Conservation (phyloP, 2,888 invertebrate species). For the Glaucopsyche alexis region DNA sequence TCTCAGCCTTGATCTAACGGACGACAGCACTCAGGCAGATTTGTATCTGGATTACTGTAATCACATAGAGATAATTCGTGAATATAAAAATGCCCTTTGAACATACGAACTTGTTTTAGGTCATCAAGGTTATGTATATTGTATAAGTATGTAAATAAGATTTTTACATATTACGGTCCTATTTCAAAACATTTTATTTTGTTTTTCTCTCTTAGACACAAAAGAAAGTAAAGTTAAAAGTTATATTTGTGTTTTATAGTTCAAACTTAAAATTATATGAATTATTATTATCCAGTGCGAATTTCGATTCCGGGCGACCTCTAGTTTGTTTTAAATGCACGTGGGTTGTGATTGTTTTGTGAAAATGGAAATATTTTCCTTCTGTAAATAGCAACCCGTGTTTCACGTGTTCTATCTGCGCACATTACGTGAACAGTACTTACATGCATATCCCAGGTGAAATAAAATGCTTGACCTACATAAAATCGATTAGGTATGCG, state of each 20-base stretch:
- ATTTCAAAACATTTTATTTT: too few relatives aligned
- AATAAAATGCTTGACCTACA: constrained; percentile 3
- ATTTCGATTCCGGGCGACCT: too few relatives aligned
- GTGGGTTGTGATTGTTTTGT: too few relatives aligned
- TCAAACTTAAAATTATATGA: too few relatives aligned
- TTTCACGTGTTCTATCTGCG: background rate
- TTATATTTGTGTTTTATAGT: too few relatives aligned
- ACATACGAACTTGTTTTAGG: background rate
- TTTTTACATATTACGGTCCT: too few relatives aligned
- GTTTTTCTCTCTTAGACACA: too few relatives aligned
- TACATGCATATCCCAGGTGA: background rate
- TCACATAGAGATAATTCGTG: background rate
- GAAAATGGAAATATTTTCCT: too few relatives aligned
- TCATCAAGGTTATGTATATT: background rate
- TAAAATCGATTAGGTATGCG: background rate
- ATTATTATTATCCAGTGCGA: too few relatives aligned
- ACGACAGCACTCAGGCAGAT: constrained; percentile 28
- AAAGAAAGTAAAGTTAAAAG: too few relatives aligned
- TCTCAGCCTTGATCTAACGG: constrained; percentile 34
- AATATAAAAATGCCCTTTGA: background rate
- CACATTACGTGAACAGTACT: background rate
- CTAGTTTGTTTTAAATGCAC: too few relatives aligned
- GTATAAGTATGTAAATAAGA: background rate
- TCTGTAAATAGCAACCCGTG: background rate
- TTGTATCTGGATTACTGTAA: constrained; percentile 18